Evolutionary conservation across 2,888 invertebrate species (phyloP), one percentile per base, ranked within the genome.

Genomic region (Stenurella melanura): DNA sequence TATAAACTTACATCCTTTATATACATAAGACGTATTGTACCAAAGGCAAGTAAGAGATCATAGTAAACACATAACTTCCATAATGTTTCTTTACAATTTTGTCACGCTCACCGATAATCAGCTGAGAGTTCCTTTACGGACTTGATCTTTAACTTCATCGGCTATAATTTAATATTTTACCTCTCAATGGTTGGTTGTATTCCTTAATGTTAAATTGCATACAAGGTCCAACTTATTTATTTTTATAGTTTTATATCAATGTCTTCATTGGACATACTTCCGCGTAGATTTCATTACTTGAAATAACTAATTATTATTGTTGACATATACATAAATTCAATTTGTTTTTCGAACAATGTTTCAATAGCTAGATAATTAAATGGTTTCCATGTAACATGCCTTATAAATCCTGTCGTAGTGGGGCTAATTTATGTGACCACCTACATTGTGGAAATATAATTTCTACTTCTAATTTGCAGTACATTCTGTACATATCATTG

Each of bases 51-150:
- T 70, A 18, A 38, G 58, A 42, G 7, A 70, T 69, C 34, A 58
- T 60, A 70, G 70, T 70, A 70, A 70, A 70, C 70, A 70, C 70
- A 70, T 70, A 70, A 70, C 70, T 70, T 60, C 58, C n/a, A n/a
- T 69, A 70, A 30, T 18, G 18, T 58, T 70, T 70, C 38, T 70
- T 70, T 58, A 19, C 26, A 70, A 1, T 38, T 60, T 34, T 34
- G 34, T 70, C 70, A 70, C 70, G 70, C 58, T 38, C 9, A 6
- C 58, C 17, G 58, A 42, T 60, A 70, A 70, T 70, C 66, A 50
- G 50, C 66, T 34, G 66, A 66, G 42, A 21, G 66, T 50, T 50
- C 19, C 38, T 34, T 12, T 38, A 34, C 56, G 30, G 54, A 69
- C 60, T 34, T 58, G 38, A 58, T 70, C 70, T 58, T 70, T 21